Evolutionary conservation across 2,797 vertebrate genomes (phyloP), one percentile per base, ranked within the genome.

Genomic region (Sebastes wilsoni): DNA sequence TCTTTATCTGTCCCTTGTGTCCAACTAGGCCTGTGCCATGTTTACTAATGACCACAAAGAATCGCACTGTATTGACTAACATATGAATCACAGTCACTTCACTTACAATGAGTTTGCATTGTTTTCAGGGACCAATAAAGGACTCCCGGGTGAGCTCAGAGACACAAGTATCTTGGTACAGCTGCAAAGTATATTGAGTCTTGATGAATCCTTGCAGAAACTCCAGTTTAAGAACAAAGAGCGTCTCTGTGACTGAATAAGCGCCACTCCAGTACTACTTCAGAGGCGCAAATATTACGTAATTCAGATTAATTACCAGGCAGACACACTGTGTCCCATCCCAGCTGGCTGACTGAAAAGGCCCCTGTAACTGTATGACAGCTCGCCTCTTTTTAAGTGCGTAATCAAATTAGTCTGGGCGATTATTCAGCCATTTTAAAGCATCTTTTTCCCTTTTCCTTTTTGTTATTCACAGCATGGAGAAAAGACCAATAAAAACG

Each of bases 401-500:
- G 58, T 95, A 93, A 95, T 94, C 92, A 89, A 92, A 94, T 95
- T 94, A 94, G 89, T 87, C 83, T 78, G 89, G 91, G 84, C 55
- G 82, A 92, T 95, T 94, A 94, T 93, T 94, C 92, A 85, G 78
- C 84, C 87, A 85, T 91, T 94, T 93, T 61, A 75, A 85, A 85
- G 84, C 84, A 85, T 83, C 69, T 83, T 91, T 80, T 78, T 18
- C 72, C 72, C 75, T 80, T 88, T 78, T 49, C 81, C 82, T 90
- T 93, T 92, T 82, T 92, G 83, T 88, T 65, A 73, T 75, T 83
- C 75, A 23, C 85, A 67, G 91, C 82, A 6, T 71, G 84, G 83
- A 90, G 89, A 91, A 94, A 89, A 86, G 90, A 72, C 87, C 92
- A 93, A 94, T 94, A 93, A 94, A 95, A 96, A 91, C 84, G 73